A percentile compares a stretch with the other conserved stretches of the same genome.
Conservation (phyloP, 2,888 invertebrate species). For the Flexamia atlantica region DNA sequence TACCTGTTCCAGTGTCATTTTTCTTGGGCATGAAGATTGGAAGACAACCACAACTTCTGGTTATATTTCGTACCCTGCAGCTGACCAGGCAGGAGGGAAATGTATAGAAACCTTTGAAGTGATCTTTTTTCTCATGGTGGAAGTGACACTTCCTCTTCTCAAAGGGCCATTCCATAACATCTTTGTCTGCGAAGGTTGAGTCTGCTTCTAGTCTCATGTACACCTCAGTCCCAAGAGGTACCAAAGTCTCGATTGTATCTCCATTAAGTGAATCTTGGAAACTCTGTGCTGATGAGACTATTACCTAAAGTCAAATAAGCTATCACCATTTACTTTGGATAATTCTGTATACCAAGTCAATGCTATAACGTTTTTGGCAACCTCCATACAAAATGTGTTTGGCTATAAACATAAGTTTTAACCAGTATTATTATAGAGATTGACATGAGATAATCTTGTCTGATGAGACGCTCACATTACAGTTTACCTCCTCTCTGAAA, state of each 20-base stretch:
- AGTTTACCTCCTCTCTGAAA: too few species aligned
- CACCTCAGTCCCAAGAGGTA: slow-evolving; percentile 45
- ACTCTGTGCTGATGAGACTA: slow-evolving; percentile 39
- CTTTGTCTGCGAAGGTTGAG: slow-evolving; percentile 23
- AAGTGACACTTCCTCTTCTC: slow-evolving; percentile 47
- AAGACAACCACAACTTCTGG: slow-evolving; percentile 43
- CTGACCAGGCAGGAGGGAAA: slow-evolving; percentile 41
- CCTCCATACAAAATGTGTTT: too few species aligned
- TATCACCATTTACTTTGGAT: too few species aligned
- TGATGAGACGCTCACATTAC: too few species aligned
- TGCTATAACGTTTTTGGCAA: too few species aligned
- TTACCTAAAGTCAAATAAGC: too few species aligned
- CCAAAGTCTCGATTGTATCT: slow-evolving; percentile 44
- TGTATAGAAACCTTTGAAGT: slow-evolving; percentile 30
- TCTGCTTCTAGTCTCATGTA: slow-evolving; percentile 33
- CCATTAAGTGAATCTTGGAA: slow-evolving; percentile 46
- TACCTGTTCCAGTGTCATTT: slow-evolving; percentile 34
- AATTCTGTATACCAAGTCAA: too few species aligned
- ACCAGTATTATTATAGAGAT: too few species aligned
- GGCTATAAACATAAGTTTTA: too few species aligned
- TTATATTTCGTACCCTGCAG: slow-evolving; percentile 31
- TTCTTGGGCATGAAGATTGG: slow-evolving; percentile 55
- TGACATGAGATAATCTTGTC: too few species aligned
- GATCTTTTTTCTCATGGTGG: slow-evolving; percentile 32
- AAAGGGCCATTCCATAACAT: slow-evolving; percentile 39